Conservation (phyloP, 2,113 vertebrate genomes). For the Cercocebus atys region DNA sequence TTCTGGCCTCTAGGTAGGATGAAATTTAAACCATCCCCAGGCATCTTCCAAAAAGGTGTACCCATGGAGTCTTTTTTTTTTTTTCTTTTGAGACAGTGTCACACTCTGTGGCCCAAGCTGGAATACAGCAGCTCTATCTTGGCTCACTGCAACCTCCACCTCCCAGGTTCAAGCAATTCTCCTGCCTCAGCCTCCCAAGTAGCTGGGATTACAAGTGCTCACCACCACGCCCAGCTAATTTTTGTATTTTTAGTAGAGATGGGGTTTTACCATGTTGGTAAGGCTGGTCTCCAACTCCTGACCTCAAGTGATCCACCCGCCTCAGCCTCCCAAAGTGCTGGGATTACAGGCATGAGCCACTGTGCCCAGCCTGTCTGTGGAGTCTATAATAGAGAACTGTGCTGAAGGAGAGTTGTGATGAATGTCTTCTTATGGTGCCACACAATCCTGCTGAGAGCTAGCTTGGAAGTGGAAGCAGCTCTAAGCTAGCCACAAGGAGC, state of each 20-base stretch:
- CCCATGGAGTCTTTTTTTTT: no score
- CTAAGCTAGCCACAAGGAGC: background rate
- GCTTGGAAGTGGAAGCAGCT: background rate
- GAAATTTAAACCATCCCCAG: background rate
- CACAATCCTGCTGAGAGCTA: background rate
- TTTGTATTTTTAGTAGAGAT: background rate
- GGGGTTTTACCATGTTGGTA: background rate
- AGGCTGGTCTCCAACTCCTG: background rate
- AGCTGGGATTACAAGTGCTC: background rate
- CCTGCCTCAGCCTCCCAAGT: background rate
- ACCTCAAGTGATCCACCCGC: background rate
- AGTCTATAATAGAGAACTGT: background rate
- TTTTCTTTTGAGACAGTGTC: background rate
- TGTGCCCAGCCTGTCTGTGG: background rate
- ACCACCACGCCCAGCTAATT: background rate
- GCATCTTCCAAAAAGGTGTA: background rate
- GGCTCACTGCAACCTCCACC: no score
- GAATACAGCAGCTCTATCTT: background rate
- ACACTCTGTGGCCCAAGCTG: background rate
- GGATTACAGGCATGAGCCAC: background rate
- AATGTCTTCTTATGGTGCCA: background rate
- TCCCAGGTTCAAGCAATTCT: background rate
- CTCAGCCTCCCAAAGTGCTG: background rate
- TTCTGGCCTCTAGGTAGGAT: background rate
- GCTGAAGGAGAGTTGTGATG: background rate